A percentile compares a stretch with the other conserved stretches of the same genome.
Evolutionary conservation across 1,140 invertebrate genomes (phyloP).

Genomic region (Drosophila mojavensis): DNA sequence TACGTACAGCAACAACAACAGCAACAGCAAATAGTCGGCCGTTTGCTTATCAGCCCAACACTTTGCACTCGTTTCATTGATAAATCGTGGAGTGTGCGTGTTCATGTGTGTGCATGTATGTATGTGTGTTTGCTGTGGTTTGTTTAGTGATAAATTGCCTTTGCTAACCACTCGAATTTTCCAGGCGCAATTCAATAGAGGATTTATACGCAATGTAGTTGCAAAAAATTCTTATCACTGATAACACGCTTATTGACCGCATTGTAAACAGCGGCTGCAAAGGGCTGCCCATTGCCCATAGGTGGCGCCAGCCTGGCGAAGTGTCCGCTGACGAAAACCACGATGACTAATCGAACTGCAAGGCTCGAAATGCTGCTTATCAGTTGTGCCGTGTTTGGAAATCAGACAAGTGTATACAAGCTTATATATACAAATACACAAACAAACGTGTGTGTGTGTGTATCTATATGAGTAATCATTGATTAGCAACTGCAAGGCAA

Average conservation of each 20-base stretch:
- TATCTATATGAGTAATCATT: constrained; percentile 62
- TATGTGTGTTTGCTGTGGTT: neutral
- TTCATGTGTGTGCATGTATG: constrained; percentile 3
- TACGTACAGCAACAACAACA: constrained; percentile 29
- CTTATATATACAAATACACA: constrained; percentile 2
- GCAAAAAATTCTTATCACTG: constrained; percentile 27
- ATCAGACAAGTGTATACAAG: constrained; percentile 67
- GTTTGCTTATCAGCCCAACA: constrained; percentile 50
- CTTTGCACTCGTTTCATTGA: constrained; percentile 71
- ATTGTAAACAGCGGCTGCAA: constrained; percentile 11
- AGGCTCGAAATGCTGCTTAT: constrained; percentile 48
- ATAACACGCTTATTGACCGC: constrained; percentile 26
- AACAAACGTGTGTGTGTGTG: neutral
- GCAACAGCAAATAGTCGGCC: constrained; percentile 23
- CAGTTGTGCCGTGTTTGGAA: constrained; percentile 65
- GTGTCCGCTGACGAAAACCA: constrained; percentile 24
- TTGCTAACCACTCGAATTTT: constrained; percentile 39
- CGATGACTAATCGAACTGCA: constrained; percentile 66
- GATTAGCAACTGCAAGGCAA: constrained; percentile 57
- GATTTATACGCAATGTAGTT: constrained; percentile 24
- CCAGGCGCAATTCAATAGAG: constrained; percentile 20
- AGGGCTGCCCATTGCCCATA: neutral
- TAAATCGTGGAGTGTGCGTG: constrained; percentile 42
- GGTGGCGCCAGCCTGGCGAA: constrained; percentile 25
- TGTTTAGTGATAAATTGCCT: constrained; percentile 32